Base-by-base conservation (phyloP, 2,888 invertebrate species). In the Nomada ferruginata region DNA sequence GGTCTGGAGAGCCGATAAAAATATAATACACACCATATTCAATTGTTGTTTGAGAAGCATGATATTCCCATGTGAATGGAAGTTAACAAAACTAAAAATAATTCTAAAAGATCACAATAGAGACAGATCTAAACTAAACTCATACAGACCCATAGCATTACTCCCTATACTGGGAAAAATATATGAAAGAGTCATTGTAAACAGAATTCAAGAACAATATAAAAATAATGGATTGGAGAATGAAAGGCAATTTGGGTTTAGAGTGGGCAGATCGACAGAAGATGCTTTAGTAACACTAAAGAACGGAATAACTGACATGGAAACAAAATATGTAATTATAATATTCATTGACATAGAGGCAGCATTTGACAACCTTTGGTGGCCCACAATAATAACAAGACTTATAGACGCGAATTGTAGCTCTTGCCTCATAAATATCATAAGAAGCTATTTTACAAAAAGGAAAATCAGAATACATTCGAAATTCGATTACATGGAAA, bases 31-130 rank as follows among this genome's bases (percentile, higher is more conserved):
- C 18, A 18, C n/a, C 5, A n/a, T 60, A 29, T 60, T 13, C 15
- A 60, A 13, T 59, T 23, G 23, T 7, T 59, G 59, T 26, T 23
- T 59, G 11, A 59, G 26, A 26, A 23, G 20, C 10, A 2, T 1
- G 5, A n/a, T 10, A 15, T 57, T 74, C 42, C 68, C 75, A 15
- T 9, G 26, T 1, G 23, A 9, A 23, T 76, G 76, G 76, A 76
- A 76, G 52, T 10, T 18, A 5, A 61, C 53, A 0, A 44, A 69
- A 15, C 4, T 76, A 2, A n/a, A 10, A 13, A 53, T 69, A 2
- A 60, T 76, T 2, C 23, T 55, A 7, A 76, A 76, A 20, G 47
- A 42, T 9, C 13, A 23, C 4, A 36, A 76, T 5, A 20, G 18
- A 10, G 69, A 76, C 13, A 50, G n/a, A 42, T 15, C 50, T 9